phyloP scores from a whole-genome alignment of 1,140 invertebrate genomes.

The Solen grandis region DNA sequence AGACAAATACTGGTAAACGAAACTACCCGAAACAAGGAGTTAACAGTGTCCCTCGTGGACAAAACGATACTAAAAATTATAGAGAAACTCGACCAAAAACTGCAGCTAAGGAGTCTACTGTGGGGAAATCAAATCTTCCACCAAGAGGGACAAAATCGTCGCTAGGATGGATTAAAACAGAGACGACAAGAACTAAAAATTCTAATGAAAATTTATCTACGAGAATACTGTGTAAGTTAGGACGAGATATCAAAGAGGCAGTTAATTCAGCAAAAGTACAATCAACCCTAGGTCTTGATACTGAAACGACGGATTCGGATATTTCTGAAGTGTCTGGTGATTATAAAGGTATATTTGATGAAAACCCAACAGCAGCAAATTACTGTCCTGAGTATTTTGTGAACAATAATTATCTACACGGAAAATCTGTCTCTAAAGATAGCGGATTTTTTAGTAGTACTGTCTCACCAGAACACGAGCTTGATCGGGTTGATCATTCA shows the following conservation, averaged over 20 bases:
- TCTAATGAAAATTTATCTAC: not conserved
- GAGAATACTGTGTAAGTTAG: not conserved
- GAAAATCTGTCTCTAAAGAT: conserved; percentile 20
- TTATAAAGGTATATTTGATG: not conserved
- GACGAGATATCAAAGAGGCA: not conserved
- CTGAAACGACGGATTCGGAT: not conserved
- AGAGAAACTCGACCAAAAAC: too few species aligned
- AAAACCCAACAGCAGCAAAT: not conserved
- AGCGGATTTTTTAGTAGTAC: conserved; percentile 38
- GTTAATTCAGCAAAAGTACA: too few species aligned
- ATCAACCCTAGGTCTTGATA: too few species aligned
- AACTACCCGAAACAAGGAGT: not conserved
- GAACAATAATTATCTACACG: not conserved
- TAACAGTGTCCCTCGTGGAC: not conserved
- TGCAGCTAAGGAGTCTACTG: too few species aligned
- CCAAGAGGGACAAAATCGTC: not conserved
- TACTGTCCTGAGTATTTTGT: not conserved
- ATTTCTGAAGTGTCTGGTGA: not conserved
- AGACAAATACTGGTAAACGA: not conserved
- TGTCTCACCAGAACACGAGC: conserved; percentile 4
- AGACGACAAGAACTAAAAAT: not conserved
- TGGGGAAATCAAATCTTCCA: too few species aligned
- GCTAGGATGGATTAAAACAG: not conserved
- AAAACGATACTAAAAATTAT: too few species aligned
- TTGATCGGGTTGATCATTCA: not conserved